Evolutionary conservation across 2,113 vertebrate genomes (phyloP).

Genomic region (Anarrhichthys ocellatus): DNA sequence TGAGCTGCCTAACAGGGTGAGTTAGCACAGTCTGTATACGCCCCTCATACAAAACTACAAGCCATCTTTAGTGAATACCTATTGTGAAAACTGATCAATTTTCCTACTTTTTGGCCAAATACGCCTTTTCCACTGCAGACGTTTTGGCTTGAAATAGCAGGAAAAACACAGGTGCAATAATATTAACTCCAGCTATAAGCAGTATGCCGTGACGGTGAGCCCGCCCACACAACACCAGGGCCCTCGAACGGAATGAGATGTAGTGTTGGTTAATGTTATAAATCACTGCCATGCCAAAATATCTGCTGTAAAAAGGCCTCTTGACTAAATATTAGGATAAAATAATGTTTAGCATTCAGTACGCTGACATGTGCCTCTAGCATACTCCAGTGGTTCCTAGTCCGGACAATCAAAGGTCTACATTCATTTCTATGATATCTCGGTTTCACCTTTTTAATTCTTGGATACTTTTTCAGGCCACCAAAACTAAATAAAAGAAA

Average conservation of each 20-base stretch:
- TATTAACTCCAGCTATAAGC: neutral
- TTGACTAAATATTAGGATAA: neutral
- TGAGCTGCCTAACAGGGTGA: neutral
- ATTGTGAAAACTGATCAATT: neutral
- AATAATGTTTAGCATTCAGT: neutral
- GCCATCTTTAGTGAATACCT: neutral
- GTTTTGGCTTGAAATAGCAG: neutral
- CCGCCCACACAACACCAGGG: neutral
- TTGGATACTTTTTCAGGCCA: neutral
- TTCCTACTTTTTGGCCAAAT: neutral
- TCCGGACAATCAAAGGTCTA: neutral
- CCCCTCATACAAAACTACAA: neutral
- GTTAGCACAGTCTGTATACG: neutral
- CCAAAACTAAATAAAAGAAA: neutral
- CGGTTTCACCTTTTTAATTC: neutral
- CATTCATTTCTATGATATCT: neutral
- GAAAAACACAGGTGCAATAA: neutral
- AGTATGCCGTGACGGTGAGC: neutral
- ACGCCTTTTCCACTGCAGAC: neutral
- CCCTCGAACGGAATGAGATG: neutral
- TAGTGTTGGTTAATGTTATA: neutral
- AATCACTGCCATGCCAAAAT: slow-evolving; percentile 9
- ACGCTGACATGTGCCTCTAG: neutral
- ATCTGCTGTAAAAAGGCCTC: neutral
- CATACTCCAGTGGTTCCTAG: neutral